Evolutionary conservation across 2,797 vertebrate genomes (phyloP).

Genomic region (Graptemys geographica): DNA sequence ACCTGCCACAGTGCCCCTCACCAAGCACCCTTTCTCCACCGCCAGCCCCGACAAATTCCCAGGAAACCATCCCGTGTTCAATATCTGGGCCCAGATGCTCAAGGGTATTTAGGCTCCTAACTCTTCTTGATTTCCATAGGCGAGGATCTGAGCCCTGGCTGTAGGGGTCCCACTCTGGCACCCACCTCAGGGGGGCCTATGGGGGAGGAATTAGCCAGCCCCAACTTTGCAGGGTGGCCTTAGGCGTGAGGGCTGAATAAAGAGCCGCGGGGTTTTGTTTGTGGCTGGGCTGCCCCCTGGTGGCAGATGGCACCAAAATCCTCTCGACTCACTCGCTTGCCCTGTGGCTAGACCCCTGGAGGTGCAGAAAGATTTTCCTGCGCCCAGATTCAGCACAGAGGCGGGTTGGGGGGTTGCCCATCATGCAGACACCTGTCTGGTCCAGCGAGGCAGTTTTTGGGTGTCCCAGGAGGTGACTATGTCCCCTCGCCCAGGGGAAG

Average conservation of each 20-base stretch:
- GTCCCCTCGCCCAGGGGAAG: background rate
- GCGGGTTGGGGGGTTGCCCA: background rate
- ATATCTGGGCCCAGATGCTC: background rate
- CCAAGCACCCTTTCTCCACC: background rate
- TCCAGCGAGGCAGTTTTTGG: background rate
- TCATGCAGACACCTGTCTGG: background rate
- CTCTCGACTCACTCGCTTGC: background rate
- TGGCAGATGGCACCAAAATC: background rate
- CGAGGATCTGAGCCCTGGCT: background rate
- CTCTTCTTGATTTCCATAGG: background rate
- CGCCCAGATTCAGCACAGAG: background rate
- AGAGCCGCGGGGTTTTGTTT: background rate
- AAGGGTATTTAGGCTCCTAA: background rate
- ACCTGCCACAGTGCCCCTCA: background rate
- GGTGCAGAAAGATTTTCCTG: background rate
- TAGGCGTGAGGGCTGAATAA: background rate
- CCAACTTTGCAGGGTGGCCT: background rate
- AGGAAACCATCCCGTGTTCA: background rate
- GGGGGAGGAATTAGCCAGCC: background rate
- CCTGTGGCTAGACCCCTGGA: too few species aligned
- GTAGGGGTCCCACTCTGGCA: background rate
- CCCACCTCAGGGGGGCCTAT: fast-evolving
- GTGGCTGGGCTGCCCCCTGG: background rate
- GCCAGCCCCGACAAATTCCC: background rate
- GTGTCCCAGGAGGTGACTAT: background rate